phyloP scores from a whole-genome alignment of 2,113 vertebrate genomes.

The Pelobates fuscus region DNA sequence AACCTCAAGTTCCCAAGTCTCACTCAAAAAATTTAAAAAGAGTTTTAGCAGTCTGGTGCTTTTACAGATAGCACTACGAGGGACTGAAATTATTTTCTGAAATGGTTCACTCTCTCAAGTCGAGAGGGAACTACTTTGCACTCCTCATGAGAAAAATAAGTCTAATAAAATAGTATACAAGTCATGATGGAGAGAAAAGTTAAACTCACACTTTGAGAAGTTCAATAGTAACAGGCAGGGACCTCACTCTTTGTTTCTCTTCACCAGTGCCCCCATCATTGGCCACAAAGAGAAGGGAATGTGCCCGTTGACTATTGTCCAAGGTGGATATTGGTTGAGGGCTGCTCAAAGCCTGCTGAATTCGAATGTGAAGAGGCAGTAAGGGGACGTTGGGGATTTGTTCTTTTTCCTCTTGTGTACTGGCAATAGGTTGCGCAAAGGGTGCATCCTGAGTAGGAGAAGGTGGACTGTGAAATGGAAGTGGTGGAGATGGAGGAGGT shows the following conservation, averaged over 20 bases:
- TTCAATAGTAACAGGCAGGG: slow-evolving; percentile 92
- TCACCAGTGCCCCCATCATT: slow-evolving; percentile 78
- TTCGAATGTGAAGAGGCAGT: slow-evolving; percentile 89
- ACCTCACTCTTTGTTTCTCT: slow-evolving; percentile 70
- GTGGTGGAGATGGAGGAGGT: slow-evolving; percentile 61
- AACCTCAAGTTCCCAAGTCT: too few species aligned
- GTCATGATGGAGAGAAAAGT: too few species aligned
- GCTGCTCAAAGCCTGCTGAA: slow-evolving; percentile 90
- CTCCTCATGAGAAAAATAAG: too few species aligned
- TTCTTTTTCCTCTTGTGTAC: slow-evolving; percentile 60
- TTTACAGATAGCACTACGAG: too few species aligned
- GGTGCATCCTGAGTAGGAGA: slow-evolving; percentile 41
- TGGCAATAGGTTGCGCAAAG: slow-evolving; percentile 28
- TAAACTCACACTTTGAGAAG: slow-evolving; percentile 94
- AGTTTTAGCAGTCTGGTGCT: too few species aligned
- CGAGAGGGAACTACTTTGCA: too few species aligned
- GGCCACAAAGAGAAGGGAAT: slow-evolving; percentile 86
- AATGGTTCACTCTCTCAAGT: too few species aligned
- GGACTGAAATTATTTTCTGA: too few species aligned
- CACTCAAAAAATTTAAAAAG: too few species aligned
- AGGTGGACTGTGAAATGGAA: slow-evolving; percentile 70
- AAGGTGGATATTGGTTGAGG: slow-evolving; percentile 80
- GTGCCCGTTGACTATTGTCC: slow-evolving; percentile 86
- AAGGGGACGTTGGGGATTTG: slow-evolving; percentile 72
- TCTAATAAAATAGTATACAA: too few species aligned